Percentiles rank a stretch among this genome's conserved stretches.
Conservation (phyloP, 2,113 vertebrate genomes). For the Euleptes europaea region DNA sequence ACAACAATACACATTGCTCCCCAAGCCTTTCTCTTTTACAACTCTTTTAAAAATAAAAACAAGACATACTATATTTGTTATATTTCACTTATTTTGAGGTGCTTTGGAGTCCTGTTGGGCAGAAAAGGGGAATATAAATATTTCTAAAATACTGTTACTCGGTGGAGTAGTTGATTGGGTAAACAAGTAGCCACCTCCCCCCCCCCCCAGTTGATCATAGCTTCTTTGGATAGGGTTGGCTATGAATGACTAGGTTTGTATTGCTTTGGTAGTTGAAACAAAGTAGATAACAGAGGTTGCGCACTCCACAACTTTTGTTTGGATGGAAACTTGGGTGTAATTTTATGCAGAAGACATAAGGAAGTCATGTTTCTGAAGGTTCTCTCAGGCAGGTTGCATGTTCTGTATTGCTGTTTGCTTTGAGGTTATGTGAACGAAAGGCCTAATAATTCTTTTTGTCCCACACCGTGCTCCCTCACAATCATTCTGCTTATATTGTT, state of each 20-base stretch:
- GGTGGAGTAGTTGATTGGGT: too few relatives aligned
- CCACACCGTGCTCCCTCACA: background rate
- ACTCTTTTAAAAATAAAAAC: too few relatives aligned
- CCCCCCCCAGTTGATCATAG: background rate
- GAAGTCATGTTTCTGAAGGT: background rate
- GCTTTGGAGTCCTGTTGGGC: too few relatives aligned
- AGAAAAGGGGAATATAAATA: too few relatives aligned
- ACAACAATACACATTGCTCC: too few relatives aligned
- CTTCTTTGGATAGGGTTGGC: background rate
- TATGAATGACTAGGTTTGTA: too few relatives aligned
- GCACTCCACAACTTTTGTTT: background rate
- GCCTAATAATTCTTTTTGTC: background rate
- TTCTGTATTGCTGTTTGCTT: background rate
- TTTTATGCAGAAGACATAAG: background rate
- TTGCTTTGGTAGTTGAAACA: too few relatives aligned
- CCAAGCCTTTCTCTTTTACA: too few relatives aligned
- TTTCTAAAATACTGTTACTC: too few relatives aligned
- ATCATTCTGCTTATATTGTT: background rate
- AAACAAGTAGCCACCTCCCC: background rate
- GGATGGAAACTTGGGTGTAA: background rate
- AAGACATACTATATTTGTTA: too few relatives aligned
- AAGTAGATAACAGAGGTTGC: background rate
- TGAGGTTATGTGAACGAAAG: background rate
- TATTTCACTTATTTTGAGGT: too few relatives aligned
- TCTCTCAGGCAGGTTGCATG: background rate